Conservation (phyloP, 2,113 vertebrate genomes). For the Scophthalmus maximus region DNA sequence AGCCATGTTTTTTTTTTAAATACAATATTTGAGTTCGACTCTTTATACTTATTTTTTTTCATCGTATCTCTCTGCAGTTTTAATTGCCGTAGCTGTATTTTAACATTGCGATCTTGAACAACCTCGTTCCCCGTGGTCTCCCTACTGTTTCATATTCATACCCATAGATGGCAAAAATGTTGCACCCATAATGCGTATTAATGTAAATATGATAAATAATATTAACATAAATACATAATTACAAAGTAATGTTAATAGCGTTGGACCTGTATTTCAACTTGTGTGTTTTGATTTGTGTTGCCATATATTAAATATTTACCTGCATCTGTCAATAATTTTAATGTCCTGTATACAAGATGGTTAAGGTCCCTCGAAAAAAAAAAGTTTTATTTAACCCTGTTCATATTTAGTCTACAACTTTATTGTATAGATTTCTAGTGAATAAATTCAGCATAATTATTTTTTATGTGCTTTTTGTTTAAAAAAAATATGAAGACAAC, state of each 20-base stretch:
- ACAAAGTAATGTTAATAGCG: neutral
- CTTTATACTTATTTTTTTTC: too few relatives aligned
- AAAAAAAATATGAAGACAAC: too few relatives aligned
- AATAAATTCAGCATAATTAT: too few relatives aligned
- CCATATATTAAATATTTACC: neutral
- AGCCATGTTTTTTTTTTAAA: neutral
- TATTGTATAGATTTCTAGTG: too few relatives aligned
- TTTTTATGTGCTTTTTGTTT: too few relatives aligned
- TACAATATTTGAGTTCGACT: too few relatives aligned
- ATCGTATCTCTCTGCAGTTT: neutral
- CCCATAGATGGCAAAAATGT: neutral
- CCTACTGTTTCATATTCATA: neutral
- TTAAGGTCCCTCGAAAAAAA: neutral
- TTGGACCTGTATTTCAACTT: too few relatives aligned
- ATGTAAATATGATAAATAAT: neutral
- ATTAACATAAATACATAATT: neutral
- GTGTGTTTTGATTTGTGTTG: neutral
- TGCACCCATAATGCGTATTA: too few relatives aligned
- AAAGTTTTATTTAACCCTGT: neutral
- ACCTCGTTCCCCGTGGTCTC: neutral
- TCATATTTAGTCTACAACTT: neutral
- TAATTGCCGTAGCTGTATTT: neutral
- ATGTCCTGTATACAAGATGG: neutral
- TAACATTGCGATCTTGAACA: conserved; percentile 40
- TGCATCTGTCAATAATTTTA: neutral